These are phyloP conservation scores for Julus scandinavius DNA, from an alignment of 2,888 invertebrate genomes.

Conservation along the genomic window DNA sequence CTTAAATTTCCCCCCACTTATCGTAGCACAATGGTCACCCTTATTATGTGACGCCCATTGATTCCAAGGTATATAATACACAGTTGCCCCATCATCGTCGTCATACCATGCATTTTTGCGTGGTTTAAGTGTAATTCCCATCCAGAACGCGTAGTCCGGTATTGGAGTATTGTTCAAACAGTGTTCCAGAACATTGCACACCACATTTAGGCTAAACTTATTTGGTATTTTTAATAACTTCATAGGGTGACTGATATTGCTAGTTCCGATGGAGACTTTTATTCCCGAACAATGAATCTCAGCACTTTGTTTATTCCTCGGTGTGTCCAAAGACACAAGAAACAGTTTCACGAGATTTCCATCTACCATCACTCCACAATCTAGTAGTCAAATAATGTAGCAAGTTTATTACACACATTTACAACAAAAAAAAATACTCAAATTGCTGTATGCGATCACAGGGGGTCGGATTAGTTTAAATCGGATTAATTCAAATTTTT, in stretches of 20 bases:
- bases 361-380: not conserved
- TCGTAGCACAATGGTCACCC: not conserved
- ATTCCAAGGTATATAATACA: no score
- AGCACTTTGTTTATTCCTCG: not conserved
- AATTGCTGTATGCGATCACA: no score
- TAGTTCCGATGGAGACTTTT: not conserved
- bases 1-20: not conserved
- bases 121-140: not conserved
- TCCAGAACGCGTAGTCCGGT: not conserved
- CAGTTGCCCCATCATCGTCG: not conserved
- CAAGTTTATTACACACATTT: not conserved
- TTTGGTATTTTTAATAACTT: not conserved
- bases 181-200: not conserved
- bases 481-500: no score
- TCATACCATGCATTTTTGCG: not conserved
- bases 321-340: not conserved
- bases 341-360: not conserved
- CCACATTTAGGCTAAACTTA: not conserved
- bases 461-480: no score
- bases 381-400: not conserved
- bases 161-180: not conserved
- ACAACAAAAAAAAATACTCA: no score
- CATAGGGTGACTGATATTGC: not conserved
- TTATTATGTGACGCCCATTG: not conserved
- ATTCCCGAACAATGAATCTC: not conserved